These are phyloP conservation scores for Dasyornis broadbenti DNA, from an alignment of 2,113 vertebrate species.

Conservation along the genomic window DNA sequence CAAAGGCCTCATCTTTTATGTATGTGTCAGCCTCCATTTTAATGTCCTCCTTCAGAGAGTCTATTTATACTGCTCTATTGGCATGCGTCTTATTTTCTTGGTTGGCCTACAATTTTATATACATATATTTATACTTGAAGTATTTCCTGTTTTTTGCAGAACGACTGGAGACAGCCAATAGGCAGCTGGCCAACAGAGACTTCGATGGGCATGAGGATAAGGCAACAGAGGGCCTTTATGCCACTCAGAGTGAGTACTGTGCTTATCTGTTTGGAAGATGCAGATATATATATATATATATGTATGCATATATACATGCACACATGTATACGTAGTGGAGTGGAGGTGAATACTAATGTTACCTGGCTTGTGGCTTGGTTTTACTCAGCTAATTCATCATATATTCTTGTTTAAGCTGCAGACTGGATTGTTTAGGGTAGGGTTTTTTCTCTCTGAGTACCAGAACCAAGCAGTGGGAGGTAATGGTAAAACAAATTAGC, in stretches of 20 bases:
- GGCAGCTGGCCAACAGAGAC: slow-evolving; percentile 80
- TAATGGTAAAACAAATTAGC: background rate
- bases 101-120: slow-evolving; percentile 25
- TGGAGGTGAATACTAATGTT: background rate
- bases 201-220: slow-evolving; percentile 72
- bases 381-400: background rate
- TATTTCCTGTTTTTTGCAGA: slow-evolving; percentile 75
- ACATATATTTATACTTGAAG: slow-evolving; percentile 45
- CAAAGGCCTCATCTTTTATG: slow-evolving; percentile 20
- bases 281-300: background rate
- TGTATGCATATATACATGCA: too few species aligned
- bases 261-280: background rate
- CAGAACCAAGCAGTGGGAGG: background rate
- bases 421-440: background rate
- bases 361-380: background rate
- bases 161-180: slow-evolving; percentile 83
- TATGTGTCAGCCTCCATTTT: slow-evolving; percentile 11
- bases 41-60: background rate
- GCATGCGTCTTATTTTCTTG: slow-evolving; percentile 22
- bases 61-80: slow-evolving; percentile 38
- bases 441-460: background rate
- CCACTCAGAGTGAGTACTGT: slow-evolving; percentile 78
- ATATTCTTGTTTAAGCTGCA: background rate
- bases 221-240: slow-evolving; percentile 68
- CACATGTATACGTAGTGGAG: background rate